These are phyloP conservation scores for Adelosebastes latens DNA, from an alignment of 2,797 vertebrate genomes.

Conservation along the genomic window DNA sequence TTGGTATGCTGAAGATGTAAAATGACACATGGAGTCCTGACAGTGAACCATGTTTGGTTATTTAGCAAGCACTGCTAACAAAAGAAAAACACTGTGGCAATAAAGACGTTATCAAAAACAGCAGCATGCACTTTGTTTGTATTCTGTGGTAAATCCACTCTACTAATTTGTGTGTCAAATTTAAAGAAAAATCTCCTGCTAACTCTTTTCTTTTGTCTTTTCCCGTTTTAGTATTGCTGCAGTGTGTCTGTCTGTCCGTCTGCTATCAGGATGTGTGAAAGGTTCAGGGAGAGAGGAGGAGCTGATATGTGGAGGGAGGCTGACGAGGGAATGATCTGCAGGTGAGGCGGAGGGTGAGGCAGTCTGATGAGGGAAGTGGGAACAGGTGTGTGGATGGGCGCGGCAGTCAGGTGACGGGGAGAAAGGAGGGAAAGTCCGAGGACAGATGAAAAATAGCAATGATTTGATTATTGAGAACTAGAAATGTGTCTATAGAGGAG, in stretches of 20 bases:
- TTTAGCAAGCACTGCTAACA: background rate
- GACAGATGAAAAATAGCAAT: background rate
- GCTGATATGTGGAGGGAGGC: too few relatives aligned
- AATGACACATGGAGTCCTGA: background rate
- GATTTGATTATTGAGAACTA: background rate
- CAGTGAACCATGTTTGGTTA: background rate
- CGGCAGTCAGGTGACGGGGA: background rate
- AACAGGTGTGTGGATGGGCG: background rate
- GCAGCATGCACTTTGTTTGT: too few relatives aligned
- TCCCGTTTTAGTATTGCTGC: too few relatives aligned
- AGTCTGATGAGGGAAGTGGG: background rate
- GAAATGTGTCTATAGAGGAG: background rate
- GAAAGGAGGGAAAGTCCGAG: background rate
- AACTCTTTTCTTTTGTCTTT: background rate
- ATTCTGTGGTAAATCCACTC: background rate
- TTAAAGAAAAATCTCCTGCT: background rate
- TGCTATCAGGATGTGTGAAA: too few relatives aligned
- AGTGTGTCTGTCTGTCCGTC: too few relatives aligned
- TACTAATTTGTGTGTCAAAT: background rate
- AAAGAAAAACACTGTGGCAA: background rate
- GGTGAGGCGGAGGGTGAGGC: background rate
- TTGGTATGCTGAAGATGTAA: background rate
- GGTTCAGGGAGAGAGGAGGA: too few relatives aligned
- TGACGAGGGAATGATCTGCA: background rate
- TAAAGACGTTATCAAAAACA: conserved; percentile 1